Evolutionary conservation across 2,797 vertebrate species (phyloP), one percentile per base, ranked within the genome.

Genomic region (Diplodus puntazzo): DNA sequence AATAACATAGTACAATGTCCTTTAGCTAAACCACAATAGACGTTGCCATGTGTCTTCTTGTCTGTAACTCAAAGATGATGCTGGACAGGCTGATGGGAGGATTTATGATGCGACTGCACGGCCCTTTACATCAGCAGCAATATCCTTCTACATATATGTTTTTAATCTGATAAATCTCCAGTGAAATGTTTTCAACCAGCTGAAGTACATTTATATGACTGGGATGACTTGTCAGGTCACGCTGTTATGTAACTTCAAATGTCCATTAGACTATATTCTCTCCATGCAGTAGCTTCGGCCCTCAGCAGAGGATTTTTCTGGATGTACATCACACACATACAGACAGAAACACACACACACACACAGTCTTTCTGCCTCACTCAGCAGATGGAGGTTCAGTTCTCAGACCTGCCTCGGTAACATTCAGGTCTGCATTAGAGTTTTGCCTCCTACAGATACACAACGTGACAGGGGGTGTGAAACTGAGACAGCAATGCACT

Each of bases 381-480:
- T 85, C 84, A 79, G 80, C 81, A 87, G 67, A 86, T 77, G 73
- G 77, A 63, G 1, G 42, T 72, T 81, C 65, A 76, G 30, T n/a
- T 79, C 67, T 74, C 55, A 63, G 75, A 64, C 61, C 43, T 63
- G 54, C 50, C 21, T 70, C 52, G 3, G 49, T 46, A 67, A 68
- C 70, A 45, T 58, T 73, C 53, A 18, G 42, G 63, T 68, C 73
- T 76, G 54, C 80, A 70, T 73, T 58, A 48, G 55, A 75, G 54
- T 11, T 65, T 30, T 48, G 53, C 25, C 55, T 79, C 50, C 63
- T 66, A 12, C 16, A 58, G 49, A 77, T 30, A 55, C 11, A 70
- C 23, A 54, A 70, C 42, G 39, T 13, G 17, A 3, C 25, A 16
- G 45, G 21, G 39, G 21, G 45, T 20, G 61, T 25, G 13, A 68